Base-by-base conservation (phyloP, 2,113 vertebrate species). In the Vicugna pacos region DNA sequence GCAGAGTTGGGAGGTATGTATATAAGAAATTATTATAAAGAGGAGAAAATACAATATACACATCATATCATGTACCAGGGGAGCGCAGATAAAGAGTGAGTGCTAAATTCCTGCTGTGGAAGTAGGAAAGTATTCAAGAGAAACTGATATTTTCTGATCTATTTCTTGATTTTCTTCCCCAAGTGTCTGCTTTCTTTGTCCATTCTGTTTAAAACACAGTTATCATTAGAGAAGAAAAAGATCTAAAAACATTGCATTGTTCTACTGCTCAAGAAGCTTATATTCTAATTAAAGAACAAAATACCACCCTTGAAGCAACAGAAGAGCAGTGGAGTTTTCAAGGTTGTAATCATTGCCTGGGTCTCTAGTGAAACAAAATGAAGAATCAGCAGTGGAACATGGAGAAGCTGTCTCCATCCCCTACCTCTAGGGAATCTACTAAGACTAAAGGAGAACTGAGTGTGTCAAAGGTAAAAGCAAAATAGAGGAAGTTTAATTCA, bases 221-320 rank as follows among this genome's bases (percentile, higher is more conserved):
- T 87, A 88, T 83, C 67, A 76, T 84, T 90, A 81, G 90, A 56
- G 42, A 17, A 52, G 26, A 92, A 83, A 84, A 12, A 17, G 6
- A 79, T 56, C 65, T 95, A 76, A 95, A 96, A 94, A 79, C 50
- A 73, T 14, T 69, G 35, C 15, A 81, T 88, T 97, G 64, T 91
- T 92, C 30, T 16, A 81, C 22, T 62, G 35, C 16, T 94, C 81
- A 79, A 93, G 89, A 94, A 94, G 50, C 48, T 95, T 92, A 82
- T 92, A 92, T 91, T 95, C 92, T 94, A 97, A 96, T 94, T 93
- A 95, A 95, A 93, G 88, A 96, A 96, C 46, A 96, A 89, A 97
- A 97, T 77, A 64, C 56, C 64, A 94, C 80, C 72, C 60, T 91
- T 65, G 70, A 93, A 94, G 89, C 30, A 42, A 72, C 26, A 94